Base-by-base conservation (phyloP, 2,888 invertebrate species). In the Limenitis camilla region DNA sequence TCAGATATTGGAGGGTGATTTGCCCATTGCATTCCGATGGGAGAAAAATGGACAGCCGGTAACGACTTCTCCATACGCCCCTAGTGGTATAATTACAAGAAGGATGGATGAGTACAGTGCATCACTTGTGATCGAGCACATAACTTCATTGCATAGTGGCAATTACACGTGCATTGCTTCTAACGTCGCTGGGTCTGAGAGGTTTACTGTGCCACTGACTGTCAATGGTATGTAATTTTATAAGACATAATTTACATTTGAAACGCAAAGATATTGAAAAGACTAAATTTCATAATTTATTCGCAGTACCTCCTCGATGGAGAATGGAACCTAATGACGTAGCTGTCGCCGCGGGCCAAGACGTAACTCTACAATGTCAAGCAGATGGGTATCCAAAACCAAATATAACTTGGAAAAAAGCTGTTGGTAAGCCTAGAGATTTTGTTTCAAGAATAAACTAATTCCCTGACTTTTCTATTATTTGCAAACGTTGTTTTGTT, bases 241-340 rank as follows among this genome's bases (percentile, higher is more conserved):
- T 6, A 88, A 36, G 8, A 8, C 9, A n/a, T n/a, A 38, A 7
- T 29, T 35, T 35, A 28, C 6, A 28, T 6, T 31, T 42, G 33
- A 7, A 10, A 19, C n/a, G 5, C 27, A 33, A 6, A 6, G 9
- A 27, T n/a, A 7, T 33, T 8, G 1, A 19, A 9, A 40, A 1
- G 10, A 6, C 8, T 9, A 31, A 11, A 19, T 30, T n/a, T n/a
- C n/a, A n/a, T n/a, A n/a, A n/a, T n/a, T n/a, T n/a, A n/a, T n/a
- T n/a, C n/a, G n/a, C n/a, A 96, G 96, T 96, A 60, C 96, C 97
- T 40, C 96, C 96, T 27, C 92, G 95, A 71, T 96, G 96, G 94
- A 91, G 96, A 11, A 87, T 95, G 64, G 96, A 96, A 71, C 96
- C 96, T 0, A 89, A 90, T 58, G 95, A 95, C 71, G 90, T 93